Base-by-base conservation (phyloP, 1,140 invertebrate species). In the Cyrtorhinus lividipennis region DNA sequence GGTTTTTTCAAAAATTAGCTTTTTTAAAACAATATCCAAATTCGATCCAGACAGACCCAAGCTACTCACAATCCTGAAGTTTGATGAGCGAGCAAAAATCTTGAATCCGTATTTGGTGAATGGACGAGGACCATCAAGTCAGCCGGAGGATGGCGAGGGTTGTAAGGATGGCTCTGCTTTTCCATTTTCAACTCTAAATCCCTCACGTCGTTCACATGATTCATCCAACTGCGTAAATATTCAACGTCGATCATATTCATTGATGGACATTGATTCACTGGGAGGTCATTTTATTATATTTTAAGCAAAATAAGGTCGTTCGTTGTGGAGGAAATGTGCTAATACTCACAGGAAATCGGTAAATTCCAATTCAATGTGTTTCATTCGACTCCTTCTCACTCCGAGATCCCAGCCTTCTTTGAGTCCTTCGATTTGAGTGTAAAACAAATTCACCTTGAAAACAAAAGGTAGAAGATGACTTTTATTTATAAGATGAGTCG, bases 161-260 rank as follows among this genome's bases (percentile, higher is more conserved):
- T 65, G n/a, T 23, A 24, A 8, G 65, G 66, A n/a, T 68, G 59
- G 23, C 27, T 46, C 18, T 70, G 69, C 57, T 69, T 63, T 25
- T 74, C 73, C 60, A 70, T 69, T 45, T 71, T 67, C 25, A 71
- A 65, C 69, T 84, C 80, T 25, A 88, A 70, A 74, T 92, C 88
- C 62, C 81, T 79, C 1, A 94, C 75, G 71, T 95, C 92, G 0
- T 85, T 82, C 13, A 83, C 78, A 48, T 90, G 79, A 65, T 88
- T 88, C 66, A 89, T 74, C 77, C 85, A 83, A 23, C 73, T 75
- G 63, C 22, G n/a, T n/a, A n/a, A n/a, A n/a, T n/a, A n/a, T n/a
- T n/a, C n/a, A n/a, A n/a, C n/a, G n/a, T n/a, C n/a, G n/a, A n/a
- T n/a, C n/a, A n/a, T n/a, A n/a, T n/a, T n/a, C n/a, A n/a, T n/a